phyloP scores from a whole-genome alignment of 2,113 vertebrate genomes.

The Empidonax traillii region DNA sequence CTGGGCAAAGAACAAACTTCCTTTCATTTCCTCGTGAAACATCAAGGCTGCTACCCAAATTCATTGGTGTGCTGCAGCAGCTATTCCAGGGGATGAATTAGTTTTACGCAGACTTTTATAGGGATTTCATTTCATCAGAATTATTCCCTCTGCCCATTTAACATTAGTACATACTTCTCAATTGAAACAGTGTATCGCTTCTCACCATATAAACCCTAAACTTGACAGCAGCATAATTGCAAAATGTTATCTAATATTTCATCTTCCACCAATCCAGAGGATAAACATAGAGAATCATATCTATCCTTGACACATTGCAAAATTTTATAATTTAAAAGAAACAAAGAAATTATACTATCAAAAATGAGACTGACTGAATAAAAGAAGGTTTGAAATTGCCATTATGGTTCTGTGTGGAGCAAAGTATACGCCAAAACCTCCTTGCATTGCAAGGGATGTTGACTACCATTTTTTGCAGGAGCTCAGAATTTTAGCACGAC shows the following conservation, averaged over 20 bases:
- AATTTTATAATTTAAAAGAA: background rate
- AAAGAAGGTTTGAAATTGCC: background rate
- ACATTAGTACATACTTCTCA: background rate
- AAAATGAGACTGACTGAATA: background rate
- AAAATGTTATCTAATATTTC: background rate
- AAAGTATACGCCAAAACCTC: background rate
- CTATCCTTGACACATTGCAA: background rate
- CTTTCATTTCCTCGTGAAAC: background rate
- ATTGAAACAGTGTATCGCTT: background rate
- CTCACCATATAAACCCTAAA: background rate
- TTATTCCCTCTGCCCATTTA: background rate
- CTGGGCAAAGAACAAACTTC: background rate
- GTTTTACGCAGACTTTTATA: background rate
- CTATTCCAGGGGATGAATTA: background rate
- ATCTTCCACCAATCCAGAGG: background rate
- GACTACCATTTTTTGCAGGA: background rate
- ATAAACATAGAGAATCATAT: background rate
- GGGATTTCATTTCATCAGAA: background rate
- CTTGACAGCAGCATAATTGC: background rate
- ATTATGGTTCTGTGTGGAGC: background rate
- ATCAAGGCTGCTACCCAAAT: conserved; percentile 10
- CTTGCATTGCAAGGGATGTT: background rate
- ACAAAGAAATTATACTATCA: background rate
- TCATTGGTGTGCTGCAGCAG: background rate
- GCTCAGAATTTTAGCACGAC: background rate